Percentiles rank a stretch among this genome's conserved stretches.
Conservation (phyloP, 1,140 invertebrate genomes). For the Aphidius ervi region DNA sequence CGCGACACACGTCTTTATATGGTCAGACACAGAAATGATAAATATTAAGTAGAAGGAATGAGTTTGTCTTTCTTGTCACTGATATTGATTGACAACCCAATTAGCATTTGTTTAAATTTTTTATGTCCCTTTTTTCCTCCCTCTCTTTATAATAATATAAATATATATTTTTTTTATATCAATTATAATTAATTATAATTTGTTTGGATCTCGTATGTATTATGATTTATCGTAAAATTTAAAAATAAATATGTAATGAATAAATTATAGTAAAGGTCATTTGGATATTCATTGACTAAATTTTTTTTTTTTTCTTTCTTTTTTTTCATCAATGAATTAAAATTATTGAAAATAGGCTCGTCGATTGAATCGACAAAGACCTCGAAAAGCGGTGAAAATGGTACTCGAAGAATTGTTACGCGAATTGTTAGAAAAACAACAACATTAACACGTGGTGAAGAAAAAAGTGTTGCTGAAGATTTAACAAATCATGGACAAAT, state of each 20-base stretch:
- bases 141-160: no score
- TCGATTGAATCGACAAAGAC: slow-evolving; percentile 77
- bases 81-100: no score
- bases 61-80: no score
- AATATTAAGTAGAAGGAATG: no score
- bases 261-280: no score
- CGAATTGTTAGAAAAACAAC: slow-evolving; percentile 86
- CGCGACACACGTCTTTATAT: slow-evolving; percentile 33
- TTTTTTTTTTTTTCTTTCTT: not conserved
- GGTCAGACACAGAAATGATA: slow-evolving; percentile 14
- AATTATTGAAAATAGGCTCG: slow-evolving; percentile 48
- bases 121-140: no score
- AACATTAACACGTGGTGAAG: slow-evolving; percentile 81
- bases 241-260: no score
- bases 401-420: slow-evolving; percentile 75
- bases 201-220: no score
- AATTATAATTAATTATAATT: no score
- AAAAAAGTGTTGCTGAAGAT: slow-evolving; percentile 70
- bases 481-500: slow-evolving; percentile 55
- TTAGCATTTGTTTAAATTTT: no score
- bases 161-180: no score
- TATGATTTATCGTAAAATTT: no score
- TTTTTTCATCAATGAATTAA: not conserved
- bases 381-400: slow-evolving; percentile 69
- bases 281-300: not conserved